phyloP scores from a whole-genome alignment of 1,140 invertebrate genomes.

The Drosophila cardini region DNA sequence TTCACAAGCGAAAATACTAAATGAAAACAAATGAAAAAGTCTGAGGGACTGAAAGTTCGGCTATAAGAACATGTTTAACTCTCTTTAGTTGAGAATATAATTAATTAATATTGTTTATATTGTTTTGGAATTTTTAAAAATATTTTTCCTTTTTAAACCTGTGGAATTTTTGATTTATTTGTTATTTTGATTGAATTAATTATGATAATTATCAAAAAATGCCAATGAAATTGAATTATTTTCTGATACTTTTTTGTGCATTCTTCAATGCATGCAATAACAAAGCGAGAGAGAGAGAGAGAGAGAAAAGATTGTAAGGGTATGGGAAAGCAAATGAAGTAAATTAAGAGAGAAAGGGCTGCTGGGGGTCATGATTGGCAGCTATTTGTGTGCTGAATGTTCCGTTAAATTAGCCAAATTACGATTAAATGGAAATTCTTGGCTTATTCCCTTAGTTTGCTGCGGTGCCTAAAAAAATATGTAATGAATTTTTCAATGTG shows the following conservation, averaged over 20 bases:
- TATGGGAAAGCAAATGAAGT: constrained; percentile 9
- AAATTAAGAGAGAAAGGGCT: constrained; percentile 28
- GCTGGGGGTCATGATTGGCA: constrained; percentile 58
- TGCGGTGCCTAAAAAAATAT: background rate
- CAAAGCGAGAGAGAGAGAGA: background rate
- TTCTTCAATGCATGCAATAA: background rate
- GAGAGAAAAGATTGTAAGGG: no score
- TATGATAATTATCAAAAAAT: no score
- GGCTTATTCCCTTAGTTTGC: constrained; percentile 10
- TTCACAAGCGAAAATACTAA: background rate
- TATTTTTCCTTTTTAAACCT: no score
- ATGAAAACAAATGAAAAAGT: background rate
- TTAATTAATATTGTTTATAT: no score
- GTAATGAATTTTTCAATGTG: constrained; percentile 43
- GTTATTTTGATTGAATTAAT: no score
- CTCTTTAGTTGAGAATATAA: no score
- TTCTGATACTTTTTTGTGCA: no score
- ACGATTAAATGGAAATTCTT: constrained; percentile 38
- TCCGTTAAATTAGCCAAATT: constrained; percentile 74
- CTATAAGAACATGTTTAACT: no score
- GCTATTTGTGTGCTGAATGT: constrained; percentile 72
- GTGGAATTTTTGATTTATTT: no score
- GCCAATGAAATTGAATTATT: no score
- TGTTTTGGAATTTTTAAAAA: no score
- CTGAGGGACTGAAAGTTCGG: no score